phyloP scores from a whole-genome alignment of 1,140 invertebrate species.

The Chlorops oryzae region DNA sequence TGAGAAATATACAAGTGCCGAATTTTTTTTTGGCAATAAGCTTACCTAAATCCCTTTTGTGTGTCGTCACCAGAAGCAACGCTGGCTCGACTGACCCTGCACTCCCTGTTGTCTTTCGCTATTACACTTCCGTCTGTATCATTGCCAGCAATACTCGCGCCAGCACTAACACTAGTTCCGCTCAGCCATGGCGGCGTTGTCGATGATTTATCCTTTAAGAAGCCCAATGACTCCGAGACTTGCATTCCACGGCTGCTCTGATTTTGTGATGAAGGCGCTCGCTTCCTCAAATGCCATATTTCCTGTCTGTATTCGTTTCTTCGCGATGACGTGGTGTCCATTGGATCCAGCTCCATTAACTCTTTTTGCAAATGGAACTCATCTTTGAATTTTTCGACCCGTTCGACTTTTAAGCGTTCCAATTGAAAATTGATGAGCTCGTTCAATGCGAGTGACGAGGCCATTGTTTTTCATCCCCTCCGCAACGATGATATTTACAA shows the following conservation, averaged over 20 bases:
- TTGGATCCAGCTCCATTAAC: constrained; percentile 19
- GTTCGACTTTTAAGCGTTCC: constrained; percentile 23
- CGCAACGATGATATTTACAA: too few species aligned
- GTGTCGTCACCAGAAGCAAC: constrained; percentile 6
- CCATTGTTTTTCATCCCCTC: too few species aligned
- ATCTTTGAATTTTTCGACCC: constrained; percentile 25
- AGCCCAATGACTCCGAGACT: constrained; percentile 20
- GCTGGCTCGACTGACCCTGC: too few species aligned
- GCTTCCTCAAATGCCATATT: background rate
- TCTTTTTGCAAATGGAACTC: constrained; percentile 28
- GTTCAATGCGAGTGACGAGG: constrained; percentile 18
- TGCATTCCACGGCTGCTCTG: background rate
- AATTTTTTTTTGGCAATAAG: background rate
- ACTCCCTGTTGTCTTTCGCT: too few species aligned
- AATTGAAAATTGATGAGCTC: constrained; percentile 30
- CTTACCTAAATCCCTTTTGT: constrained; percentile 17
- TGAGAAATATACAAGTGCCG: constrained; percentile 3
- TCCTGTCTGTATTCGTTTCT: background rate
- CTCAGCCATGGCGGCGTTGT: constrained; percentile 11
- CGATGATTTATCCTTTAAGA: background rate
- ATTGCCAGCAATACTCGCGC: constrained; percentile 10
- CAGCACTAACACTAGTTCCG: constrained; percentile 1
- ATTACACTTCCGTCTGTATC: too few species aligned
- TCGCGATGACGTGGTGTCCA: background rate
- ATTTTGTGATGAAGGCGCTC: background rate